Evolutionary conservation across 2,888 invertebrate genomes (phyloP).

Genomic region (Dynastes hyllus): DNA sequence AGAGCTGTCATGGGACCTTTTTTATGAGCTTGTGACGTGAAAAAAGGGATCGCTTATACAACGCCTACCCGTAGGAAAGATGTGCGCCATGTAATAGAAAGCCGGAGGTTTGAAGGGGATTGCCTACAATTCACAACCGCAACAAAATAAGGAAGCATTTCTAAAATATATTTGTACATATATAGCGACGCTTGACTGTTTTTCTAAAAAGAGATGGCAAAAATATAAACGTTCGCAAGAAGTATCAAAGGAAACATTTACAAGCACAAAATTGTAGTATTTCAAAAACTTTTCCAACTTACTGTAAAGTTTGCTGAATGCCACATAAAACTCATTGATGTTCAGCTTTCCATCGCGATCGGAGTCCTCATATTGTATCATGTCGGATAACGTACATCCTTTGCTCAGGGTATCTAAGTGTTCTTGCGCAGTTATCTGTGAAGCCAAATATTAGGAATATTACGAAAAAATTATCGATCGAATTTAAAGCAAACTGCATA

Average conservation of each 20-base stretch:
- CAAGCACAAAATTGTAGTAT: too few relatives aligned
- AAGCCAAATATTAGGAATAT: conserved; percentile 52
- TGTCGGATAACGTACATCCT: conserved; percentile 79
- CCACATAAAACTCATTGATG: conserved; percentile 83
- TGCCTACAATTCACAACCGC: conserved; percentile 23
- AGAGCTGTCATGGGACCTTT: conserved; percentile 19
- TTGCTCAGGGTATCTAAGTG: conserved; percentile 77
- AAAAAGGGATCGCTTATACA: conserved; percentile 23
- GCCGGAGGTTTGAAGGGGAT: neutral
- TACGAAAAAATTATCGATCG: conserved; percentile 5
- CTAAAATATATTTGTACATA: conserved; percentile 13
- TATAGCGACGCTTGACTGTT: conserved; percentile 19
- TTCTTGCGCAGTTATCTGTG: conserved; percentile 78
- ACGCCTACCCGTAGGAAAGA: conserved; percentile 8
- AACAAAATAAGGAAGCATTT: neutral
- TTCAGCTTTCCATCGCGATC: conserved; percentile 79
- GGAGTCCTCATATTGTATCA: conserved; percentile 81
- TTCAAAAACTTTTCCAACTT: conserved; percentile 66
- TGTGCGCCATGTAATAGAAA: conserved; percentile 25
- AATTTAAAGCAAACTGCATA: too few relatives aligned
- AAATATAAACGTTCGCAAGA: too few relatives aligned
- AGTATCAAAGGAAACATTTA: too few relatives aligned
- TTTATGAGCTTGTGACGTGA: conserved; percentile 29
- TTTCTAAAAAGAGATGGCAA: neutral
- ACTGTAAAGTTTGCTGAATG: conserved; percentile 85